phyloP scores from a whole-genome alignment of 2,888 invertebrate species.

The Helleia helle region DNA sequence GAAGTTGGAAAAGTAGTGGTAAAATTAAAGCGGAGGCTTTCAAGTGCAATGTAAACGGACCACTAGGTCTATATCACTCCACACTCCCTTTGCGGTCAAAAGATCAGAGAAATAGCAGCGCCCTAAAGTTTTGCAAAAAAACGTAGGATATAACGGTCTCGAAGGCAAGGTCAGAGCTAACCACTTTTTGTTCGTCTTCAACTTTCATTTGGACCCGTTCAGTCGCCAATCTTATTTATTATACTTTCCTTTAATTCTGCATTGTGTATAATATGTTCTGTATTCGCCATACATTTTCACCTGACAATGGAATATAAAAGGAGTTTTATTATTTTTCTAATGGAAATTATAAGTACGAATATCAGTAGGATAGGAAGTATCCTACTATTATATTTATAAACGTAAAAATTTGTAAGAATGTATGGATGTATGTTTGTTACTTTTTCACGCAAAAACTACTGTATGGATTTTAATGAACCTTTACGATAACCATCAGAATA shows the following conservation, averaged over 20 bases:
- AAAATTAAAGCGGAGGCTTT: too few species aligned
- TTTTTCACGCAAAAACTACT: too few species aligned
- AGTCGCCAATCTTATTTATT: slow-evolving; percentile 19
- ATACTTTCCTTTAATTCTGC: slow-evolving; percentile 16
- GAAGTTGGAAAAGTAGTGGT: too few species aligned
- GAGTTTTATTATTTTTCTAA: too few species aligned
- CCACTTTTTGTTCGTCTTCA: slow-evolving; percentile 40
- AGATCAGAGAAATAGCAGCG: slow-evolving; percentile 66
- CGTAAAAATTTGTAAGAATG: too few species aligned
- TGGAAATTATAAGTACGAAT: too few species aligned
- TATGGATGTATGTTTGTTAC: too few species aligned
- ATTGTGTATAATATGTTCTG: slow-evolving; percentile 8
- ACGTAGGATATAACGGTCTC: slow-evolving; percentile 44
- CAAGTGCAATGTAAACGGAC: slow-evolving; percentile 18
- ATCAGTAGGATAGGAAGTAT: too few species aligned
- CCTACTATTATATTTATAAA: too few species aligned
- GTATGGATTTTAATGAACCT: too few species aligned
- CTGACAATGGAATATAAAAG: too few species aligned
- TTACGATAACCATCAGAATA: too few species aligned
- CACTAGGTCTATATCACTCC: slow-evolving; percentile 43
- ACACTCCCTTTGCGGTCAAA: slow-evolving; percentile 57
- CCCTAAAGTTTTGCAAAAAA: slow-evolving; percentile 47
- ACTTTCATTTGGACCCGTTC: slow-evolving; percentile 21
- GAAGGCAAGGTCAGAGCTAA: slow-evolving; percentile 54
- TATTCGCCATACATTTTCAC: background rate